These are phyloP conservation scores for Lytechinus pictus DNA, from an alignment of 35 echinoderm and acorn worm genomes.

Conservation along the genomic window DNA sequence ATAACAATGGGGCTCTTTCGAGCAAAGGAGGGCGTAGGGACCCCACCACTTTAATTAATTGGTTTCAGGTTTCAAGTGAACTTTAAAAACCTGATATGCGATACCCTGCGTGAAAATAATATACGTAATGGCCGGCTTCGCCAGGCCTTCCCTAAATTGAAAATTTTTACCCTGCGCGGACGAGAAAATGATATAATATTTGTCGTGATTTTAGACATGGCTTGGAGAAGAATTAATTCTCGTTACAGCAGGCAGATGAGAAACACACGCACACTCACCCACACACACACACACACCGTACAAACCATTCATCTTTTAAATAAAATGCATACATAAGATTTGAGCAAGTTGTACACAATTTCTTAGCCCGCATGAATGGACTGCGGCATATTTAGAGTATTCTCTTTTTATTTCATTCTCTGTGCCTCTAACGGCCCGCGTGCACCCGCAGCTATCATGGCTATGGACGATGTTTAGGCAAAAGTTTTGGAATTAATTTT, in stretches of 20 bases:
- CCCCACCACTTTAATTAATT: constrained; percentile 49
- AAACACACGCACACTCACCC: not conserved
- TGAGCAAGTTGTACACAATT: not conserved
- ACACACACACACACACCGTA: not conserved
- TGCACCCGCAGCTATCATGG: not conserved
- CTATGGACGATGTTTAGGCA: not conserved
- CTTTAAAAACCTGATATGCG: constrained; percentile 45
- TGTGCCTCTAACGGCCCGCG: not conserved
- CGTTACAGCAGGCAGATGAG: not conserved
- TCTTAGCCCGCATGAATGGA: not conserved
- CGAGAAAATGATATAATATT: constrained; percentile 46
- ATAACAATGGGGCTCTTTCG: constrained; percentile 28
- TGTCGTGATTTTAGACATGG: constrained; percentile 36
- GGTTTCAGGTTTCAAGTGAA: constrained; percentile 49
- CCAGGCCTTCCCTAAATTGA: constrained; percentile 15
- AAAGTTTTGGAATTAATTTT: constrained; percentile 9
- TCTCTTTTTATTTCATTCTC: not conserved
- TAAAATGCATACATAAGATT: not conserved
- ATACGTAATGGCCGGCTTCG: constrained; percentile 38
- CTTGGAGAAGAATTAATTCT: not conserved
- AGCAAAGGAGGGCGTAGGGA: constrained; percentile 41
- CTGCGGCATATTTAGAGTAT: not conserved
- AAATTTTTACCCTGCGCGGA: constrained; percentile 21
- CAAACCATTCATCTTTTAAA: not conserved
- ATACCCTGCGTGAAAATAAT: constrained; percentile 44